A percentile compares a stretch with the other conserved stretches of the same genome.
phyloP scores from a whole-genome alignment of 2,888 invertebrate genomes.

The Cinara cedri region DNA sequence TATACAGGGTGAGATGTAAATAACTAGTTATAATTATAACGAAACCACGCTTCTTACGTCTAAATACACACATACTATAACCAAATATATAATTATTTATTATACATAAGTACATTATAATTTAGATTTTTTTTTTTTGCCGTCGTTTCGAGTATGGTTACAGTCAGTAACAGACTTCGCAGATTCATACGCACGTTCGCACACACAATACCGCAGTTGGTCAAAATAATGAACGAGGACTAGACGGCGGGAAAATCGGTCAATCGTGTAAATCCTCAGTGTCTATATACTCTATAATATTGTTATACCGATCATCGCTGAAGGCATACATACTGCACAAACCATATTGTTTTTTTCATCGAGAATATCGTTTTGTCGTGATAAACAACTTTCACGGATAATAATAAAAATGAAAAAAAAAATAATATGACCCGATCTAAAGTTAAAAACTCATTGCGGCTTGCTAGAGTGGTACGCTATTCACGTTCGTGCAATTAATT shows the following conservation, averaged over 20 bases:
- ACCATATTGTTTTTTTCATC: conserved; percentile 1
- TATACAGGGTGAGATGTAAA: background rate
- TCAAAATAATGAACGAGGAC: background rate
- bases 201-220: background rate
- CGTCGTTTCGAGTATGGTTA: conserved; percentile 1
- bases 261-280: conserved; percentile 29
- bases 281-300: background rate
- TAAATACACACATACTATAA: background rate
- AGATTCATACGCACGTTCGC: conserved; percentile 11
- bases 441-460: background rate
- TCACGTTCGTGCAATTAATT: conserved; percentile 19
- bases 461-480: background rate
- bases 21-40: background rate
- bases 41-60: background rate
- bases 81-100: background rate
- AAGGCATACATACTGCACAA: background rate
- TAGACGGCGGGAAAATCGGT: conserved; percentile 26
- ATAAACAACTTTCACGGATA: conserved; percentile 22
- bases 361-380: conserved; percentile 21
- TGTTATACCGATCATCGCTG: background rate
- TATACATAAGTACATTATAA: background rate
- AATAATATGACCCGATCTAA: background rate
- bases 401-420: background rate
- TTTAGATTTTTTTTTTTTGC: background rate
- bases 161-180: background rate